Base-by-base conservation (phyloP, 2,888 invertebrate genomes). In the Acronicta aceris region DNA sequence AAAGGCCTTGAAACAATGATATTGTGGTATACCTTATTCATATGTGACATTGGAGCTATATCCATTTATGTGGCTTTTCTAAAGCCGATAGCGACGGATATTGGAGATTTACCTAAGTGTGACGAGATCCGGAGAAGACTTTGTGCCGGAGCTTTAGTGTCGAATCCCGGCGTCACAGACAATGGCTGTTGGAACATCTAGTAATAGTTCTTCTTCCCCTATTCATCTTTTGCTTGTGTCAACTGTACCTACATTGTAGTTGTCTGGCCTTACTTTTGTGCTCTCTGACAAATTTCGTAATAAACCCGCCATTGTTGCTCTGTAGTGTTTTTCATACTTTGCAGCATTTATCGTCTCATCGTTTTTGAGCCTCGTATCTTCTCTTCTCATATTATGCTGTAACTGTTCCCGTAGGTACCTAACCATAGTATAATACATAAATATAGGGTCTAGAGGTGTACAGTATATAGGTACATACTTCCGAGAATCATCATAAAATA, bases 71-170 rank as follows among this genome's bases (percentile, higher is more conserved):
- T 84, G 82, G 80, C 81, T 85, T 85, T 86, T 84, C 76, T 76
- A 82, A 82, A 87, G 85, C 81, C 84, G 87, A 87, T 88, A 86
- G 85, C 81, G 81, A 80, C 88, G 91, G 91, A 91, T 91, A 91
- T 92, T 90, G 89, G 85, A 89, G 91, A 91, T 93, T 91, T 91
- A 89, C 86, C 88, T 89, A 90, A 91, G 88, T 89, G 88, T 90
- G 86, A 86, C 85, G 86, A 87, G 87, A 91, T 89, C 89, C 89
- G 86, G 81, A 72, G 81, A 84, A 88, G 87, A 88, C 86, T 89
- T 89, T 88, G 83, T 87, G 83, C 82, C 81, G 80, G 78, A 86
- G 87, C 86, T 87, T 85, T 87, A 82, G 80, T 81, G 82, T 81
- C 81, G 81, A 81, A 82, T 81, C 74, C 82, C 79, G 81, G 79